A percentile compares a stretch with the other conserved stretches of the same genome.
Conservation (phyloP, 2,113 vertebrate species). For the Xyrauchen texanus region DNA sequence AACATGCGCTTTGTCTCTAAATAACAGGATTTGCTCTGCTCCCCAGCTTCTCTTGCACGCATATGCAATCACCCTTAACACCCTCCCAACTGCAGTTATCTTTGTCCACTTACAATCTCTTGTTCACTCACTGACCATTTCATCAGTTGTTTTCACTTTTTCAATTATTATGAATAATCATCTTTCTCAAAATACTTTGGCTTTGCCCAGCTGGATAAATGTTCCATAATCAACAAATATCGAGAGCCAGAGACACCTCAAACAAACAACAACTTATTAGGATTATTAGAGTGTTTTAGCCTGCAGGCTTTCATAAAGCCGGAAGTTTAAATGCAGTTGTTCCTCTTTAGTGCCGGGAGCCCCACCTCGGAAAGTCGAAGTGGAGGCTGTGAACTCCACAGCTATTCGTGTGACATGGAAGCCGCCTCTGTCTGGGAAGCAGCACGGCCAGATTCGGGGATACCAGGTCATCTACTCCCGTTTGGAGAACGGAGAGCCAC, state of each 20-base stretch:
- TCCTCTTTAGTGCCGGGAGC: constrained; percentile 87
- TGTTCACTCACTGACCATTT: background rate
- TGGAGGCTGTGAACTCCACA: constrained; percentile 88
- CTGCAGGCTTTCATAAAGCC: constrained; percentile 16
- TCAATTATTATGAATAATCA: background rate
- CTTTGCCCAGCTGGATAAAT: background rate
- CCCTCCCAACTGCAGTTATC: background rate
- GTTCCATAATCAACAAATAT: background rate
- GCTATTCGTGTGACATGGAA: constrained; percentile 91
- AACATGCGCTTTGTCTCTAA: constrained; percentile 26
- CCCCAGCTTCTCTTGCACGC: constrained; percentile 20
- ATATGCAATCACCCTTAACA: constrained; percentile 1
- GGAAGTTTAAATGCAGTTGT: constrained; percentile 17
- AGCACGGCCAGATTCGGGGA: constrained; percentile 90
- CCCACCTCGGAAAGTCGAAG: constrained; percentile 90
- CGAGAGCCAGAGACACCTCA: background rate
- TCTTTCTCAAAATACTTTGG: background rate
- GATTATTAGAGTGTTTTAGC: constrained; percentile 3
- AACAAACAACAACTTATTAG: background rate
- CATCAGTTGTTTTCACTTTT: background rate
- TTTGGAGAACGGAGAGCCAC: constrained; percentile 86
- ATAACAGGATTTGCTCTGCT: constrained; percentile 40
- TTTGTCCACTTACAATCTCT: constrained; percentile 36
- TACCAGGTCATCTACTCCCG: constrained; percentile 92
- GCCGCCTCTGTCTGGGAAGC: constrained; percentile 86